Conservation (phyloP, 2,113 vertebrate genomes). For the Erythrocercus mccallii region DNA sequence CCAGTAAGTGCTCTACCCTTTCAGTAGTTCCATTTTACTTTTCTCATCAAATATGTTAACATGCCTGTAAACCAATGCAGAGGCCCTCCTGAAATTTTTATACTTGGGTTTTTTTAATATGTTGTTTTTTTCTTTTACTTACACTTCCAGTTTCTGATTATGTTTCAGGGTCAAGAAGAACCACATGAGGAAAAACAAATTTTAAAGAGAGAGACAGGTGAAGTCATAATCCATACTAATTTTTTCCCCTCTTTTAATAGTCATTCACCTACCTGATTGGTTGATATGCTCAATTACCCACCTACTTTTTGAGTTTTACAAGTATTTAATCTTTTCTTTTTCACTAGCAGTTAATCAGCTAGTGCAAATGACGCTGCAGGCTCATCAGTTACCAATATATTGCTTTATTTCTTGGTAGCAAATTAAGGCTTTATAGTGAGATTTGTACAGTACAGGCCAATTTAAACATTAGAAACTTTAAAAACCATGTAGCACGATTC, state of each 20-base stretch:
- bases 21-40: not conserved
- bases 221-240: not conserved
- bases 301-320: not conserved
- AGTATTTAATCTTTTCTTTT: not conserved
- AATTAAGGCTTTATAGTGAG: conserved; percentile 81
- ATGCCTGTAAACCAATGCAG: not conserved
- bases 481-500: conserved; percentile 60
- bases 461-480: conserved; percentile 72
- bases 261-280: not conserved
- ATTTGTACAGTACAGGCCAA: conserved; percentile 76
- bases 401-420: conserved; percentile 82
- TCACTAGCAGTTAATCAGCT: not conserved
- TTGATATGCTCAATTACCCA: not conserved
- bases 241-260: not conserved
- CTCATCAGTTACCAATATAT: conserved; percentile 71
- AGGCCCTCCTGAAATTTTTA: not conserved
- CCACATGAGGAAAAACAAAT: not conserved
- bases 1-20: not conserved
- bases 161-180: not conserved
- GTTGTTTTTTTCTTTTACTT: not conserved
- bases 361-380: not conserved
- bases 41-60: not conserved
- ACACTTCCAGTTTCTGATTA: not conserved
- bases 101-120: not conserved
- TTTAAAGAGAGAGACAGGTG: not conserved